Evolutionary conservation across 2,113 vertebrate genomes (phyloP).

Genomic region (Tetrax tetrax): DNA sequence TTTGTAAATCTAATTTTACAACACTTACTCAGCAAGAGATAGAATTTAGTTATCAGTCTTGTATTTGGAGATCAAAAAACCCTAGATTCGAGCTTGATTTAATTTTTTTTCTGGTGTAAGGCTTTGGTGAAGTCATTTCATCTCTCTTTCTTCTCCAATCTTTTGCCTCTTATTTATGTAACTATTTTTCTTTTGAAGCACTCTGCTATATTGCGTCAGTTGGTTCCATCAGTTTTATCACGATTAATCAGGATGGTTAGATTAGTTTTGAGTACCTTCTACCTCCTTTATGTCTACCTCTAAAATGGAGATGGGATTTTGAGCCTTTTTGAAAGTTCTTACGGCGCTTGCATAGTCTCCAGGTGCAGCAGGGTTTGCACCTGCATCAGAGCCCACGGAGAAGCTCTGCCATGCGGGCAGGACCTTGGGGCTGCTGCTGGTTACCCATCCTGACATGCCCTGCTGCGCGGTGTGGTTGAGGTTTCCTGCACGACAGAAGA

Average conservation of each 20-base stretch:
- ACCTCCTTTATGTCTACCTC: background rate
- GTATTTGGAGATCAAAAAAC: constrained; percentile 35
- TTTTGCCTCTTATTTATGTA: background rate
- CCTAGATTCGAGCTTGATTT: background rate
- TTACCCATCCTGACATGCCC: too few relatives aligned
- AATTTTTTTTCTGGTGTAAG: background rate
- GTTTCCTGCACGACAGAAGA: background rate
- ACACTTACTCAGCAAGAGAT: constrained; percentile 5
- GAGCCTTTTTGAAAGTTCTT: background rate
- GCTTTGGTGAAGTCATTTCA: background rate
- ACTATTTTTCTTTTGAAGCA: background rate
- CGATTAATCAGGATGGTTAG: background rate
- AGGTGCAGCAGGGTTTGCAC: background rate
- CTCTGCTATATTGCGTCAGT: background rate
- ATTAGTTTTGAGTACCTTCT: background rate
- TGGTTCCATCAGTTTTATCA: background rate
- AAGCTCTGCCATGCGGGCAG: background rate
- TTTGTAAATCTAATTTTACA: constrained; percentile 56
- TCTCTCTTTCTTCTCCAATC: background rate
- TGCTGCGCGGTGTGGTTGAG: rapidly evolving
- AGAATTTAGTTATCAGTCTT: background rate
- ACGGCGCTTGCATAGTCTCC: rapidly evolving
- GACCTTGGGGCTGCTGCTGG: background rate
- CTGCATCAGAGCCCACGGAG: background rate
- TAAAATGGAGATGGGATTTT: background rate